A percentile compares a stretch with the other conserved stretches of the same genome.
Evolutionary conservation across 2,113 vertebrate species (phyloP).

Genomic region (Nipponia nippon): DNA sequence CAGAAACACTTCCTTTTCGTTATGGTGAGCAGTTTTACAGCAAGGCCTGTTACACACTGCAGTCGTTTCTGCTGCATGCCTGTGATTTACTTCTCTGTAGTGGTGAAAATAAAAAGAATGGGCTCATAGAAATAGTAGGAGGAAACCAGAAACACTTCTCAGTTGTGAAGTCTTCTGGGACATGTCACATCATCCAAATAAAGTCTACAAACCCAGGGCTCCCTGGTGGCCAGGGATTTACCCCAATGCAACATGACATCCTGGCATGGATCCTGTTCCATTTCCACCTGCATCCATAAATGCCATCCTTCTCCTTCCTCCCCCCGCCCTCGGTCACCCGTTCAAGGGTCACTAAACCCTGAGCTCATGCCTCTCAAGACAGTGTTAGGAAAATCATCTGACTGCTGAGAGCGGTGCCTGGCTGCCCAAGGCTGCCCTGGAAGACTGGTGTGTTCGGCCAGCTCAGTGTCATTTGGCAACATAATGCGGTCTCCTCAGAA

Average conservation of each 20-base stretch:
- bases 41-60: not conserved
- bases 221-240: not conserved
- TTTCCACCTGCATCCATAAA: not conserved
- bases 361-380: not conserved
- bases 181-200: not conserved
- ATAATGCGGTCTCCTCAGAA: constrained; percentile 22
- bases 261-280: rapidly evolving
- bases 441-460: not conserved
- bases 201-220: not conserved
- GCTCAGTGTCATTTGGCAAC: not conserved
- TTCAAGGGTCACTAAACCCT: not conserved
- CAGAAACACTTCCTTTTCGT: not conserved
- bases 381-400: not conserved
- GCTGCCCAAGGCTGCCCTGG: not conserved
- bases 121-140: not conserved
- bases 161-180: not conserved
- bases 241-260: not conserved
- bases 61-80: not conserved
- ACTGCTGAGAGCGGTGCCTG: not conserved
- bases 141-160: not conserved
- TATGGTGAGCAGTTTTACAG: not conserved
- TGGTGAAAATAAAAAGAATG: not conserved
- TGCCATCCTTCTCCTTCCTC: not conserved
- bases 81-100: not conserved
- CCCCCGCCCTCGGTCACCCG: rapidly evolving